phyloP scores from a whole-genome alignment of 2,797 vertebrate genomes.

The Syndactyla subalaris region DNA sequence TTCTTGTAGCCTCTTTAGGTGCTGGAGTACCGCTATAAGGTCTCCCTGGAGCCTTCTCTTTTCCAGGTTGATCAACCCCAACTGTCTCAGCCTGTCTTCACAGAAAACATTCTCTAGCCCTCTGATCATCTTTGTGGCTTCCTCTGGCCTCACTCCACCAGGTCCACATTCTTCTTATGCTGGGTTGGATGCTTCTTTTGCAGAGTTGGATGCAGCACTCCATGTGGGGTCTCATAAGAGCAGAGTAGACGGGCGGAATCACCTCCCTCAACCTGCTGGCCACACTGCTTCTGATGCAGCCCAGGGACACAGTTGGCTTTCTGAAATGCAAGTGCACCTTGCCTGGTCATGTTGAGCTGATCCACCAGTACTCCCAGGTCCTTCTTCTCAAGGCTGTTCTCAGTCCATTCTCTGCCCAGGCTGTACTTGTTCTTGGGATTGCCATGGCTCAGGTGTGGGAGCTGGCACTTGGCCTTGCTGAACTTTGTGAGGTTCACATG shows the following conservation, averaged over 20 bases:
- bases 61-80: fast-evolving
- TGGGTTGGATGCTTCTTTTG: background rate
- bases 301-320: background rate
- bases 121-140: background rate
- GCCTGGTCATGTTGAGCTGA: background rate
- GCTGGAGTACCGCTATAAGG: background rate
- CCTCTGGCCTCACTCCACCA: background rate
- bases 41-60: background rate
- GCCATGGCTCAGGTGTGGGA: background rate
- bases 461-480: background rate
- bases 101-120: background rate
- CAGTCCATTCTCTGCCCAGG: background rate
- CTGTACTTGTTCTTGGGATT: background rate
- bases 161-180: background rate
- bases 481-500: background rate
- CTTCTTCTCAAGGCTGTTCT: background rate
- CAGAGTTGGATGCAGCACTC: background rate
- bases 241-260: background rate
- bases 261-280: background rate
- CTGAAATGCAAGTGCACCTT: background rate
- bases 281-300: background rate
- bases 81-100: background rate
- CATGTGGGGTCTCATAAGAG: background rate
- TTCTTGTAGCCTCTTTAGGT: background rate
- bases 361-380: background rate